Percentiles rank a stretch among this genome's conserved stretches.
phyloP scores from a whole-genome alignment of 1,140 invertebrate species.

The Eupristina koningsbergeri region DNA sequence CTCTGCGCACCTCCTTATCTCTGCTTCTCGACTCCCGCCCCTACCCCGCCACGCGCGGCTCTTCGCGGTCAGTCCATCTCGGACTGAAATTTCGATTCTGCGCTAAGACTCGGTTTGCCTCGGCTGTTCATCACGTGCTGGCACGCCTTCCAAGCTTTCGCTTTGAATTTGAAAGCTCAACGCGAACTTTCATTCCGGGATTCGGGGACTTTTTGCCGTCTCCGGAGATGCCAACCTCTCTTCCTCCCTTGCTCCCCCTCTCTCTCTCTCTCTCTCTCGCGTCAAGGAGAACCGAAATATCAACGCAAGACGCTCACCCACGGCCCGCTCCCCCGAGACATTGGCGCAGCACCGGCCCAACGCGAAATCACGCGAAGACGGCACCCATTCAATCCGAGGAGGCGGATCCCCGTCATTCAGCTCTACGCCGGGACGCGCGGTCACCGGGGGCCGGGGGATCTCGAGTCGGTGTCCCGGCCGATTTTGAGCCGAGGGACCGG shows the following conservation, averaged over 20 bases:
- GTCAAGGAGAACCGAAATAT: neutral
- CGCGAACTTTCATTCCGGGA: no score
- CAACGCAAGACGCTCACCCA: neutral
- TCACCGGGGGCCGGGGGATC: neutral
- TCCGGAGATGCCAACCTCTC: no score
- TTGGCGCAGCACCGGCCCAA: neutral
- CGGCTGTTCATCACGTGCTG: no score
- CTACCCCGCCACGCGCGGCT: neutral
- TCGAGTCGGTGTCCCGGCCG: neutral
- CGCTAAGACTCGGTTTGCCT: no score
- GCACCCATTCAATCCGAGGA: neutral
- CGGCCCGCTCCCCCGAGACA: neutral
- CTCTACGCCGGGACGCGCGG: neutral
- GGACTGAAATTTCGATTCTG: slow-evolving; percentile 15
- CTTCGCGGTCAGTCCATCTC: neutral
- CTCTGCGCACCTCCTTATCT: slow-evolving; percentile 40
- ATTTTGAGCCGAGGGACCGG: neutral
- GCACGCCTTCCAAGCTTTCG: no score
- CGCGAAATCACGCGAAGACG: no score
- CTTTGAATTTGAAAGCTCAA: no score
- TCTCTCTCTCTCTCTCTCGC: no score
- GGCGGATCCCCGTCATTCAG: neutral
- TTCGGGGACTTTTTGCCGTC: no score
- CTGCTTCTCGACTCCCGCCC: neutral
- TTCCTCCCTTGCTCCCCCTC: no score